These are phyloP conservation scores for Julus scanicus DNA, from an alignment of 2,888 invertebrate genomes.

Conservation along the genomic window DNA sequence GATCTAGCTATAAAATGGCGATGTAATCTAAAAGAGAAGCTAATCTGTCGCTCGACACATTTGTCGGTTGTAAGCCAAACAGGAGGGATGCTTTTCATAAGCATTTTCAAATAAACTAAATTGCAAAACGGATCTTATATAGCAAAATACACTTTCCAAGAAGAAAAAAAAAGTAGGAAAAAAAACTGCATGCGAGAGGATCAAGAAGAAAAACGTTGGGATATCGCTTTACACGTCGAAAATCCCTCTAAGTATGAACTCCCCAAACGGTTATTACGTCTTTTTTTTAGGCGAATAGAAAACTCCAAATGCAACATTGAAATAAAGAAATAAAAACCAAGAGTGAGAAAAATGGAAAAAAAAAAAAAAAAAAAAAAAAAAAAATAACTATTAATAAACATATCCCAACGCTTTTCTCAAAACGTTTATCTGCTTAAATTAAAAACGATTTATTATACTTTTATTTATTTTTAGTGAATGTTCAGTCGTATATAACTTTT, in stretches of 20 bases:
- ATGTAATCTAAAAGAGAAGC: background rate
- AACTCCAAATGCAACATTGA: background rate
- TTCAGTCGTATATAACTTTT: background rate
- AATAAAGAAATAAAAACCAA: background rate
- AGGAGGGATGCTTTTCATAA: background rate
- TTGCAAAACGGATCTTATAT: background rate
- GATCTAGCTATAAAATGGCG: background rate
- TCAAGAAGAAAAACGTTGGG: background rate
- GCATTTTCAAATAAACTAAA: slow-evolving; percentile 33
- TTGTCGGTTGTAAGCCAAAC: background rate
- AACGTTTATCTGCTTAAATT: background rate
- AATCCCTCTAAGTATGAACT: background rate
- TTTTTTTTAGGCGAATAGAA: background rate
- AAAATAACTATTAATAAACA: background rate
- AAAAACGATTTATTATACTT: background rate
- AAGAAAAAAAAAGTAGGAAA: background rate
- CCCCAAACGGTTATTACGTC: background rate
- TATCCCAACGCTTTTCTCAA: background rate
- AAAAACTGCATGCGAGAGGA: slow-evolving; percentile 7
- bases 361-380: background rate
- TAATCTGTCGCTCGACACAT: slow-evolving; percentile 21
- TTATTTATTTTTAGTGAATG: background rate
- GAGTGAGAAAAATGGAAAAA: background rate
- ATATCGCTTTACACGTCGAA: background rate
- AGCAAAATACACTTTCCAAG: background rate